A percentile compares a stretch with the other conserved stretches of the same genome.
Evolutionary conservation across 2,113 vertebrate species (phyloP).

Genomic region (Xenus cinereus): DNA sequence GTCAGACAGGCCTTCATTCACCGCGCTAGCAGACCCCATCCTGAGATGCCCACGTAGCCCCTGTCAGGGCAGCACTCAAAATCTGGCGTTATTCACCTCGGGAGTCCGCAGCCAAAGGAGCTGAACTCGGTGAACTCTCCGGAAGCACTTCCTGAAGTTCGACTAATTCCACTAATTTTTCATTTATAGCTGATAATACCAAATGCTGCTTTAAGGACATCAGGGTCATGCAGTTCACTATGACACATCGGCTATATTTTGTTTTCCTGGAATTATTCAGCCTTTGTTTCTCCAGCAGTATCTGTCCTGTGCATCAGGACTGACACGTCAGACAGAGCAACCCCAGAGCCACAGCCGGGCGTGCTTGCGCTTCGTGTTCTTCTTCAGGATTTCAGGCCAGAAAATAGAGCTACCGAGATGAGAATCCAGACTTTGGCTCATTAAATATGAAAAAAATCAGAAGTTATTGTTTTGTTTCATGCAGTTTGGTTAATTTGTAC

Average conservation of each 20-base stretch:
- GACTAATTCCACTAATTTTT: background rate
- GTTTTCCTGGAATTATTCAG: constrained; percentile 5
- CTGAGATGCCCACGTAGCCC: background rate
- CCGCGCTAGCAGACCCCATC: fast-evolving
- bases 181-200: background rate
- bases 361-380: fast-evolving
- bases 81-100: background rate
- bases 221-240: background rate
- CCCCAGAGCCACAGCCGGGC: background rate
- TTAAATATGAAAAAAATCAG: background rate
- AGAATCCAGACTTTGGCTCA: background rate
- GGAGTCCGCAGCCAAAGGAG: background rate
- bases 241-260: background rate
- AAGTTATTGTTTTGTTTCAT: background rate
- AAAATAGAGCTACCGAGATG: background rate
- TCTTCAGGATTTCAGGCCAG: background rate
- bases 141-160: background rate
- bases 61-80: background rate
- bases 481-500: background rate
- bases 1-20: background rate
- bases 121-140: fast-evolving
- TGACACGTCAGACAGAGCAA: background rate
- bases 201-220: background rate
- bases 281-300: background rate
- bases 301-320: background rate